Base-by-base conservation (phyloP, 2,797 vertebrate species). In the Cryptoblepharus egeriae region DNA sequence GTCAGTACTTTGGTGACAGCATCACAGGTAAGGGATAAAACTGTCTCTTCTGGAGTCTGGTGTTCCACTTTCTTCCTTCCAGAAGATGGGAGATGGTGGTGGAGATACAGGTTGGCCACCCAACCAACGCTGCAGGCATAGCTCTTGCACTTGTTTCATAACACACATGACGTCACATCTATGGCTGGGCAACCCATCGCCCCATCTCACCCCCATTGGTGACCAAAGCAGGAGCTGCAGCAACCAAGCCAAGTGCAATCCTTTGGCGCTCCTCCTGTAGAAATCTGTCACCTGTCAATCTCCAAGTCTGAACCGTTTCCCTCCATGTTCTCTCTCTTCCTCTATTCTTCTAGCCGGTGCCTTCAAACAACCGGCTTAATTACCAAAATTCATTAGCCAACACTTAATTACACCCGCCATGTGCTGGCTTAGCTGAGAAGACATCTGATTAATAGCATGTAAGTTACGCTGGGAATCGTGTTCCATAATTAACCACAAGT, bases 321-420 rank as follows among this genome's bases (percentile, higher is more conserved):
- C 32, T 5, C 28, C 15, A 22, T 58, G 55, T 11, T 16, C n/a
- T 11, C 24, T 11, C 12, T 4, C 5, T 20, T 10, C 11, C 30
- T 4, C 26, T 11, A 22, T 3, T 32, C 55, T 52, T 28, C 42
- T 5, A 57, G 13, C 37, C 20, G 13, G 13, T 18, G 3, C 20
- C 61, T 55, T 85, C 39, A 12, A 45, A 77, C 69, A 77, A 77
- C 84, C 24, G 20, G 49, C 68, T 85, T 77, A 73, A 81, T 68
- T 58, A 81, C 67, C 74, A 72, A 81, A 72, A 85, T 81, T 85
- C 83, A 72, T 85, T 77, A 81, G 84, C 30, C 74, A 72, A 68
- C 61, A 45, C 79, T 77, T 81, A 77, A 81, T 81, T 52, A 73
- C 60, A 30, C 76, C 76, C 28, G 32, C 37, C 76, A 67, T 45